Evolutionary conservation across 2,113 vertebrate species (phyloP), one percentile per base, ranked within the genome.

Genomic region (Bufo bufo): DNA sequence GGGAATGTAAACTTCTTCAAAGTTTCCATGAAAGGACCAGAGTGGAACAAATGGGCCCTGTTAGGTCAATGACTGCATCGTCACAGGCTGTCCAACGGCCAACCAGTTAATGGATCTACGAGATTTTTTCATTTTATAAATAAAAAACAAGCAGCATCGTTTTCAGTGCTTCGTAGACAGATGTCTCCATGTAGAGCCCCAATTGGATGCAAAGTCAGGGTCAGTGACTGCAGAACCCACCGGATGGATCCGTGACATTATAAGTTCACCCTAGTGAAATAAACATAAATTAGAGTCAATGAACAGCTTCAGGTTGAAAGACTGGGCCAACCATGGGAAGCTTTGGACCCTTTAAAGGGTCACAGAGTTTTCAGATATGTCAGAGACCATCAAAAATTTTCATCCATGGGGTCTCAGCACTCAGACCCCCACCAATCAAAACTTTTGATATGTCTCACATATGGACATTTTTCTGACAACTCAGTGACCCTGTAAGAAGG

Each of bases 1-100:
- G 78, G 59, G 59, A 82, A 49, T 83, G 81, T 83, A 83, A 83
- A 83, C 81, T n/a, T 83, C 47, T 69, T 83, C 11, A 81, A 81
- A 43, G 78, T 61, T 56, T 81, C 43, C 78, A 81, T 81, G 54
- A 78, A 23, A 78, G n/a, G 78, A 80, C 45, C 11, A 79, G 1
- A 47, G 9, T 82, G 23, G 12, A 58, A 14, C 2, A 79, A 17
- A 33, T 33, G 33, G 19, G 19, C 43, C 45, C 45, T 12, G 49
- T 20, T 17, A 63, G 17, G 58, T 20, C 33, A 81, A 80, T 16
- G 80, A 12, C 58, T 61, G 58, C 58, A 49, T 10, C 33, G 33
- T 33, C 33, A 33, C 58, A 33, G 52, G 47, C 77, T 6, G 54
- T 23, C 54, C n/a, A 4, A 78, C 5, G 33, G 33, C 79, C 33